Base-by-base conservation (phyloP, 2,888 invertebrate species). In the Lapara coniferarum region DNA sequence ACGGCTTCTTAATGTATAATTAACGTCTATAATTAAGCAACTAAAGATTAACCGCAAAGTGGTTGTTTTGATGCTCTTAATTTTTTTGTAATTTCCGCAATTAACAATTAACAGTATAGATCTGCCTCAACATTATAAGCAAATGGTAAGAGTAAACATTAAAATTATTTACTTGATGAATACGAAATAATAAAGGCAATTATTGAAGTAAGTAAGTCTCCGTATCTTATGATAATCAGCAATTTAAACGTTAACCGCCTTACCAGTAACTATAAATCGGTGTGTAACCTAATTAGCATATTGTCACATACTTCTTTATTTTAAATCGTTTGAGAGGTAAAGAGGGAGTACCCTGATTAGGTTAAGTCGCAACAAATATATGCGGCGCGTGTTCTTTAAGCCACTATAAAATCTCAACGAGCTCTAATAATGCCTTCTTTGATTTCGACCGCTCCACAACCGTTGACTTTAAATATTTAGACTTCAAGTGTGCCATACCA, bases 41-140 rank as follows among this genome's bases (percentile, higher is more conserved):
- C 25, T 2, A 44, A 59, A n/a, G 10, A 10, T n/a, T 6, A 1
- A 46, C 16, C 44, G 44, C 0, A 44, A 7, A 16, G 44, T 59
- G 37, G n/a, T 8, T 44, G 16, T 25, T 63, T 63, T 49, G 46
- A 63, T 49, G 49, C 1, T 46, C 8, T 13, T 63, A 49, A 19
- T 46, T 63, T 59, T 63, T 63, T 49, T 46, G 63, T 63, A 19
- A 63, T 63, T 19, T 46, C 63, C 63, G 19, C 49, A 63, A 63
- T 19, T 19, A 19, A 55, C 19, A 59, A 46, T 59, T 12, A 59
- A 46, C 16, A 59, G 46, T 59, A 5, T 0, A 7, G 5, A 37
- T 8, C 37, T 37, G 25, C 25, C 2, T 25, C 25, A 25, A 59
- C 59, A 19, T 10, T 6, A 46, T 12, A 10, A 16, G 16, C 19